phyloP scores from a whole-genome alignment of 2,113 vertebrate genomes.

The Pluvialis apricaria region DNA sequence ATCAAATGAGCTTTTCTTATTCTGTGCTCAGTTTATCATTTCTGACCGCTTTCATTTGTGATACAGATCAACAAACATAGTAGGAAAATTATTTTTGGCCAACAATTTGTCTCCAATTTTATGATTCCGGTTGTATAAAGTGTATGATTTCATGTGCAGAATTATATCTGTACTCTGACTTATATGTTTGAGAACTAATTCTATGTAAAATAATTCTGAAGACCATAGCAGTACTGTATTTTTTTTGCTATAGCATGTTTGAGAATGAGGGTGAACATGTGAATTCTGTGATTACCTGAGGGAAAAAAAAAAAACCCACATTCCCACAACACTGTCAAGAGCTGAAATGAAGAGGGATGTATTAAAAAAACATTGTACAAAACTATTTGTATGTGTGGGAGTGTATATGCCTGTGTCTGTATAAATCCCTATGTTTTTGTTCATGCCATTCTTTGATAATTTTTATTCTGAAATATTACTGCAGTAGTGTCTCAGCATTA shows the following conservation, averaged over 20 bases:
- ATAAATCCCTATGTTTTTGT: background rate
- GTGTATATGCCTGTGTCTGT: background rate
- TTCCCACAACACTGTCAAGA: background rate
- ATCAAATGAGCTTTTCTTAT: background rate
- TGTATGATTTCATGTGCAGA: background rate
- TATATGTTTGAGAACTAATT: background rate
- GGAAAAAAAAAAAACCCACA: background rate
- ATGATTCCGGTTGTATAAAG: background rate
- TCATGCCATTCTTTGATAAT: background rate
- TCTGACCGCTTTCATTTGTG: background rate
- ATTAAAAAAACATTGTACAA: background rate
- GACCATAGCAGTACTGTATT: background rate
- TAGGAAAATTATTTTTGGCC: background rate
- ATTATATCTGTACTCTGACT: background rate
- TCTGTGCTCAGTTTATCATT: background rate
- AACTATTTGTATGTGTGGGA: background rate
- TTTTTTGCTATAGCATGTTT: background rate
- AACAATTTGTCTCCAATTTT: background rate
- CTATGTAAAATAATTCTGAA: background rate
- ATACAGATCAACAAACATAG: background rate
- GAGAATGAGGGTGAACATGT: background rate
- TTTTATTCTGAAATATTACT: background rate
- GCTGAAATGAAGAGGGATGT: background rate
- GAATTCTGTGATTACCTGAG: background rate
- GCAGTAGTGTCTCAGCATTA: background rate